Evolutionary conservation across 2,888 invertebrate genomes (phyloP), one percentile per base, ranked within the genome.

Genomic region (Cephus runcator): DNA sequence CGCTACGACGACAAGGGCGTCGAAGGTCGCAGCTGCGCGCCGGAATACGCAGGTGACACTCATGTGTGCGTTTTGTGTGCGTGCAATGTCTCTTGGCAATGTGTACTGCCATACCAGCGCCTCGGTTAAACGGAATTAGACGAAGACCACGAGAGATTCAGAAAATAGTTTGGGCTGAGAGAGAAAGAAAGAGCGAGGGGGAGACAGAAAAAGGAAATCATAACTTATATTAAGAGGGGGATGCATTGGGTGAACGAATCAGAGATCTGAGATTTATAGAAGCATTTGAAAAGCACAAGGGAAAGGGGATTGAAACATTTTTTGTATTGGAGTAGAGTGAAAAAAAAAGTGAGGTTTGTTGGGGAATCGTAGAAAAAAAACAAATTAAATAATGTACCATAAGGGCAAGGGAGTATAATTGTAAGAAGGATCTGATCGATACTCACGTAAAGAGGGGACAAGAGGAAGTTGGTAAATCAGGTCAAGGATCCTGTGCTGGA

Each of bases 1-100:
- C 78, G 73, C 82, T 56, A 23, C 56, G 83, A 77, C 83, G 85
- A 82, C 89, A 90, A 90, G 90, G 90, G 87, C 90, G 85, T 84
- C 82, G 87, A 90, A 90, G 90, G 90, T 90, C 90, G 88, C 87
- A 90, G 86, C 87, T 88, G 88, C 88, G 89, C 90, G 88, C 81
- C 82, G 79, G 56, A 56, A 56, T 79, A 84, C 86, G 85, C 86
- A 88, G 86, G 87, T 87, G 86, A 88, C 83, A 88, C 84, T 84
- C 23, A 23, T 23, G 77, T 79, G 81, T 82, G 81, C 80, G 71
- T 31, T 71, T 33, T 12, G 71, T 71, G 71, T 33, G 71, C 71
- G 31, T 33, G 33, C 31, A 33, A 30, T 1, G 31, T 23, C 31
- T 23, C 23, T 56, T 56, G 56, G 56, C 56, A 56, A 56, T 56